These are phyloP conservation scores for Coranthus polyacanthus DNA, from an alignment of 2,797 vertebrate genomes.

Conservation along the genomic window DNA sequence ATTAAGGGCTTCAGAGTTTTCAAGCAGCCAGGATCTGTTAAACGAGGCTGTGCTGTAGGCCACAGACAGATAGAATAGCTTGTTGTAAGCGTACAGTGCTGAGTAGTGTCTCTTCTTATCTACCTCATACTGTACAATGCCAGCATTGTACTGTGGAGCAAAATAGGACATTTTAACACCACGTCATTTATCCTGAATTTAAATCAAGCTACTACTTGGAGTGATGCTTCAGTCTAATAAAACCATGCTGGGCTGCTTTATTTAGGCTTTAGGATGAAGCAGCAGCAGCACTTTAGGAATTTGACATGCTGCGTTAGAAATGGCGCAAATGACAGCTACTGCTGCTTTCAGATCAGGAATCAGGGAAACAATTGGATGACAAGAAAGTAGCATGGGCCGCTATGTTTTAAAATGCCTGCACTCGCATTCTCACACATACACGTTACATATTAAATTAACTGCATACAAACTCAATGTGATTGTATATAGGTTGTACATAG, in stretches of 20 bases:
- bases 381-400: constrained; percentile 13
- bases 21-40: constrained; percentile 5
- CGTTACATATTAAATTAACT: constrained; percentile 23
- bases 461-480: constrained; percentile 40
- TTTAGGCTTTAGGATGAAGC: constrained; percentile 15
- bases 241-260: constrained; percentile 22
- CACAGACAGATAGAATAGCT: constrained; percentile 32
- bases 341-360: constrained; percentile 7
- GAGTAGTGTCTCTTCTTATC: constrained; percentile 74
- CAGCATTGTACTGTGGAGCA: constrained; percentile 63
- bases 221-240: constrained; percentile 21
- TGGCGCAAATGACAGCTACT: background rate
- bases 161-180: constrained; percentile 35
- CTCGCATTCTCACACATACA: constrained; percentile 20
- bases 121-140: constrained; percentile 80
- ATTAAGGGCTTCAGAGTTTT: constrained; percentile 35
- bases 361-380: background rate
- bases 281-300: constrained; percentile 2
- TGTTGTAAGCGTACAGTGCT: constrained; percentile 55
- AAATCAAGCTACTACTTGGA: constrained; percentile 29
- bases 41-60: constrained; percentile 23
- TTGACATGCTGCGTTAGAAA: constrained; percentile 3
- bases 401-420: constrained; percentile 27
- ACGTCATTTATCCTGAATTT: constrained; percentile 27
- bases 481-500: constrained; percentile 82